Evolutionary conservation across 2,888 invertebrate genomes (phyloP), one percentile per base, ranked within the genome.

Genomic region (Lochmaea capreae): DNA sequence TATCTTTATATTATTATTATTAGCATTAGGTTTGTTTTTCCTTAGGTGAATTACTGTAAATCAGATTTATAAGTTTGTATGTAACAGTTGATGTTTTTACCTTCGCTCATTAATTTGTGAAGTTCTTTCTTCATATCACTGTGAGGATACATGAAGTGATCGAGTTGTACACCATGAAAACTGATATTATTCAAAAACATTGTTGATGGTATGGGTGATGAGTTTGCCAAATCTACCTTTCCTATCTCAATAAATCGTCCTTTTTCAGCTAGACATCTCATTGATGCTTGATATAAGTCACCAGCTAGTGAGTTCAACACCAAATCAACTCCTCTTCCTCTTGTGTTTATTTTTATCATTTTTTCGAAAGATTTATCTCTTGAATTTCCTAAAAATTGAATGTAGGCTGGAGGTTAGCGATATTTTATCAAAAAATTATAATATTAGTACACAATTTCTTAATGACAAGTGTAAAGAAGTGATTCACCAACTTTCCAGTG

Each of bases 281-380:
- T 84, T 0, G 92, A 92, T 0, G 92, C 94, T 82, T 91, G 90
- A 0, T 98, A 42, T 86, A 97, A 97, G 54, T 98, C 97, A 82
- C 96, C 97, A 0, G 97, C 92, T 62, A 98, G 87, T 0, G 97
- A 97, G 86, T 98, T 98, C 12, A 96, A 87, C 12, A 98, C 94
- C 71, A 97, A 88, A 83, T 98, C 95, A 0, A 98, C 98, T 57
- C 97, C 97, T 80, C 89, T 89, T 11, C 97, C 97, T 10, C 93
- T 89, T 0, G 97, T 98, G 82, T 92, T 90, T 62, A 89, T 89
- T 79, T 93, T 89, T 68, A 99, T 90, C 90, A 97, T 92, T 77
- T 92, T 90, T 86, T 98, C 97, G 86, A 98, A 98, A 0, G 93
- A 92, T 0, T 92, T 90, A 84, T 97, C 93, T 81, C 96, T 91